Conservation (phyloP, 35 echinoderm and acorn worm genomes). For the Antedon bifida region DNA sequence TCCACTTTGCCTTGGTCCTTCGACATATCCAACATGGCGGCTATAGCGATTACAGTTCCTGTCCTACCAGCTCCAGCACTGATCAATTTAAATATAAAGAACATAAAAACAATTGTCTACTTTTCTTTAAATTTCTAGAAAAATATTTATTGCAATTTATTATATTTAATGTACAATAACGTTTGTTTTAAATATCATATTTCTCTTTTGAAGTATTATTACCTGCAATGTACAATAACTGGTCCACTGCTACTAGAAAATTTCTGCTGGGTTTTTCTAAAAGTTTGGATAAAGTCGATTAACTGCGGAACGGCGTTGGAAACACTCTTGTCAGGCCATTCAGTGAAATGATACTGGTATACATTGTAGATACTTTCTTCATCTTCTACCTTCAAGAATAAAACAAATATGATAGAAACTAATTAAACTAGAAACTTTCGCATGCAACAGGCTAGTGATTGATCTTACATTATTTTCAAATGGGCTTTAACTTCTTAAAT, state of each 20-base stretch:
- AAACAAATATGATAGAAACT: neutral
- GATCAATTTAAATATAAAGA: neutral
- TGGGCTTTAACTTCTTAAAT: too few species aligned
- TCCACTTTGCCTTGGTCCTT: neutral
- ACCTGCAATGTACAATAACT: neutral
- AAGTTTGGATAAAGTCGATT: neutral
- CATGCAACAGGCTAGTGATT: too few species aligned
- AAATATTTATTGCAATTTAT: too few species aligned
- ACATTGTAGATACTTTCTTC: neutral
- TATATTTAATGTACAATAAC: too few species aligned
- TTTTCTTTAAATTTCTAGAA: too few species aligned
- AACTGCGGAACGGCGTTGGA: neutral
- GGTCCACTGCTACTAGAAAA: neutral
- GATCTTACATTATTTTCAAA: too few species aligned
- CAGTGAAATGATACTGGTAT: neutral
- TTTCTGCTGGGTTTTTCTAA: neutral
- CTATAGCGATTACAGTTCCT: neutral
- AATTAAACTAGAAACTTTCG: too few species aligned
- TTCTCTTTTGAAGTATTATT: too few species aligned
- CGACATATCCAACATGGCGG: conserved; percentile 3
- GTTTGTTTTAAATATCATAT: too few species aligned
- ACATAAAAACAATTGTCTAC: too few species aligned
- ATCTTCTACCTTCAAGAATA: neutral
- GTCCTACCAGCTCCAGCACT: conserved; percentile 13
- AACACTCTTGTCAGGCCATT: neutral